These are phyloP conservation scores for Ganaspis brasiliensis DNA, from an alignment of 2,888 invertebrate species.

Conservation along the genomic window DNA sequence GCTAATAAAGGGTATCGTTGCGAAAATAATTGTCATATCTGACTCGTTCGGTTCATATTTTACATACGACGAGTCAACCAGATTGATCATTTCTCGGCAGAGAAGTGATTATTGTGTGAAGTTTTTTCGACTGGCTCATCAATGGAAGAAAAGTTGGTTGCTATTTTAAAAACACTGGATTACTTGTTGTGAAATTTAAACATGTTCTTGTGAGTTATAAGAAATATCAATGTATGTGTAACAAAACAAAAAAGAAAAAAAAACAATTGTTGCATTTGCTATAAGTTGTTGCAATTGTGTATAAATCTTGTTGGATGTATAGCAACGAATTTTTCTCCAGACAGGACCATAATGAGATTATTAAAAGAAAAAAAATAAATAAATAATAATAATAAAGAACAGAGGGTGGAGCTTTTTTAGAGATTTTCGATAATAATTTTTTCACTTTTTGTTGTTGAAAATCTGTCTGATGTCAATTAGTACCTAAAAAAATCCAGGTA, in stretches of 20 bases:
- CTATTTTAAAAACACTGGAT: slow-evolving; percentile 48
- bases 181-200: slow-evolving; percentile 49
- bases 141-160: slow-evolving; percentile 57
- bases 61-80: slow-evolving; percentile 32
- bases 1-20: slow-evolving; percentile 41
- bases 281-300: slow-evolving; percentile 11
- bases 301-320: slow-evolving; percentile 15
- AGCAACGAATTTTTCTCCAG: slow-evolving; percentile 28
- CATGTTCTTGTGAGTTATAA: slow-evolving; percentile 21
- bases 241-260: background rate
- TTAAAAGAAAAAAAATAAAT: background rate
- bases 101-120: slow-evolving; percentile 10
- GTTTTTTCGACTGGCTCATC: slow-evolving; percentile 2
- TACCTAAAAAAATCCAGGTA: slow-evolving; percentile 13
- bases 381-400: no score
- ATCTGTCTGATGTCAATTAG: slow-evolving; percentile 27
- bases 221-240: slow-evolving; percentile 24
- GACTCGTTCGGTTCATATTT: slow-evolving; percentile 31
- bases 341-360: slow-evolving; percentile 21
- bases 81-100: slow-evolving; percentile 8
- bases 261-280: slow-evolving; percentile 3
- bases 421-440: background rate
- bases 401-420: background rate
- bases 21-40: slow-evolving; percentile 34
- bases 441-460: background rate